Evolutionary conservation across 2,888 invertebrate species (phyloP).

Genomic region (Andrena trimmerana): DNA sequence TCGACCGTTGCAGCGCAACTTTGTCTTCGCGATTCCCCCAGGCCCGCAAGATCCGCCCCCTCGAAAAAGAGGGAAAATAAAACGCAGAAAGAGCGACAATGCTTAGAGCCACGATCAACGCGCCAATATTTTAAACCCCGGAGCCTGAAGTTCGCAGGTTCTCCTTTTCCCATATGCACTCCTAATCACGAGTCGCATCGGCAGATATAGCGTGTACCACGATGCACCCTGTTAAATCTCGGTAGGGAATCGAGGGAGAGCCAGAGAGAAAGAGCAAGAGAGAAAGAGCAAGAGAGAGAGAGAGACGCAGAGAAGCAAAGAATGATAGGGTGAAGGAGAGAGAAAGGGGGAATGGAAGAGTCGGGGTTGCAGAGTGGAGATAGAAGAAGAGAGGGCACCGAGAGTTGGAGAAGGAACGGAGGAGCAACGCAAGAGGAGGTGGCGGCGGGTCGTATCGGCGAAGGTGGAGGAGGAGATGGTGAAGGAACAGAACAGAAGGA

Average conservation of each 20-base stretch:
- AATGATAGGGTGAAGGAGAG: background rate
- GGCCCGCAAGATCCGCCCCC: background rate
- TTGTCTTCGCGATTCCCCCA: constrained; percentile 29
- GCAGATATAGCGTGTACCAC: constrained; percentile 48
- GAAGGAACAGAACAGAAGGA: constrained; percentile 68
- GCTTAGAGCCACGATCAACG: constrained; percentile 36
- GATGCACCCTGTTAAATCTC: constrained; percentile 66
- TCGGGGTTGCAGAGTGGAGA: constrained; percentile 50
- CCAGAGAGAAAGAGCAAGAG: constrained; percentile 1
- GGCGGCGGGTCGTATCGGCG: constrained; percentile 59
- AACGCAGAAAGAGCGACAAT: constrained; percentile 27
- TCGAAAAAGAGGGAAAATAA: constrained; percentile 23
- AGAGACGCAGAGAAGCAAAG: constrained; percentile 2
- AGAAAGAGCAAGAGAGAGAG: background rate
- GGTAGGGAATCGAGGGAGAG: constrained; percentile 56
- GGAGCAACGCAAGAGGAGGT: constrained; percentile 52
- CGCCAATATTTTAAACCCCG: constrained; percentile 53
- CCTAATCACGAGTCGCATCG: constrained; percentile 59
- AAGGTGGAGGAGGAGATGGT: constrained; percentile 67
- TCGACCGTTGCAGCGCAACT: background rate
- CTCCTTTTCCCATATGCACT: constrained; percentile 52
- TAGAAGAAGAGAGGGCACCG: constrained; percentile 53
- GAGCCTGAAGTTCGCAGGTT: constrained; percentile 47
- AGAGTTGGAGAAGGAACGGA: constrained; percentile 60
- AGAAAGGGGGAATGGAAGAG: constrained; percentile 27